Evolutionary conservation across 2,888 invertebrate species (phyloP), one percentile per base, ranked within the genome.

Genomic region (Trichacis sp.): DNA sequence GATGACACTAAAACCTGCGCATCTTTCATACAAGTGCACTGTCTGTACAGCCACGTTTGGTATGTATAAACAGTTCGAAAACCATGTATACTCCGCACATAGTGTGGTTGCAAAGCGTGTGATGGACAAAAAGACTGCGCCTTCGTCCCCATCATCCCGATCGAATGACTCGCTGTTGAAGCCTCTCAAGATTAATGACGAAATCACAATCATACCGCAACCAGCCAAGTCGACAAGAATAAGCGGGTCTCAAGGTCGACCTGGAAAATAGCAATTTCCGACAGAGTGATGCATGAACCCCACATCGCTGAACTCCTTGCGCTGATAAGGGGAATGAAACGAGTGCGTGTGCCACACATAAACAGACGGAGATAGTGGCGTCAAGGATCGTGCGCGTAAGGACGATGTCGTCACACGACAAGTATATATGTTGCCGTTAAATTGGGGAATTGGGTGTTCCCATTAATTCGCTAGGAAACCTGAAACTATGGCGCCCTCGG

Each of bases 21-120:
- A 96, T 84, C 87, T 96, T 57, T 95, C 96, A 24, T 96, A 96
- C 88, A 96, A 96, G 85, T 96, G 96, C 85, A 96, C 96, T 9
- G 96, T 96, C 20, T 96, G 96, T 84, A 95, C 95, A 36, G 96
- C 96, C 18, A 96, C 96, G 1, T 96, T 96, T 80, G 94, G 94
- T 76, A 95, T 96, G 94, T 96, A 96, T 88, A 95, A 95, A 85
- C 93, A 95, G 79, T 96, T 96, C 77, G 96, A 96, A 83, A 95
- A 93, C 83, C 96, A 96, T 83, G 96, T 96, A 4, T 96, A 96
- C 80, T 94, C 95, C 36, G 95, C 95, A 15, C 96, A 96, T 79
- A 95, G 95, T 81, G 93, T 94, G 15, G 94, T 94, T 14, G 94
- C 95, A 36, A 94, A 94, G 79, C 90, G 93, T 67, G 93, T 93